A percentile compares a stretch with the other conserved stretches of the same genome.
These are phyloP conservation scores for Fragum fragum DNA, from an alignment of 2,888 invertebrate species.

Conservation along the genomic window DNA sequence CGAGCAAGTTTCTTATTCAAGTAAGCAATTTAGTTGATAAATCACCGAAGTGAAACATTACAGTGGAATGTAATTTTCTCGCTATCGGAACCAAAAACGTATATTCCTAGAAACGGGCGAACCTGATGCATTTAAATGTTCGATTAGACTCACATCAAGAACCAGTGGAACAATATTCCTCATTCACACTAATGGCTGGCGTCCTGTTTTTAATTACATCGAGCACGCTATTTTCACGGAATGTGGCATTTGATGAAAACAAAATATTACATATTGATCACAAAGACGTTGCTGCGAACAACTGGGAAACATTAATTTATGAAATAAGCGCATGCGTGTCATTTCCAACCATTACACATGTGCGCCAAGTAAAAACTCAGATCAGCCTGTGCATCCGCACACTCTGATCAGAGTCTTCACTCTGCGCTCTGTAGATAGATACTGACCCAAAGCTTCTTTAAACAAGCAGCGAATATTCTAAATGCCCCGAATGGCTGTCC, in stretches of 20 bases:
- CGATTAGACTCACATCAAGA: slow-evolving; percentile 16
- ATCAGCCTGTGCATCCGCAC: too few relatives aligned
- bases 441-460: too few relatives aligned
- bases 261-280: slow-evolving; percentile 14
- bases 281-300: neutral
- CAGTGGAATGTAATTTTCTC: neutral
- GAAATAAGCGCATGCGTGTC: too few relatives aligned
- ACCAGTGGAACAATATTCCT: slow-evolving; percentile 9
- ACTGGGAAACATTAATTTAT: neutral
- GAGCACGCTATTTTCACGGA: slow-evolving; percentile 24
- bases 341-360: too few relatives aligned
- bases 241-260: slow-evolving; percentile 16
- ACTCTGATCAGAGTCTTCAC: too few relatives aligned
- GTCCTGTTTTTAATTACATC: slow-evolving; percentile 26
- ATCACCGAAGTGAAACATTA: slow-evolving; percentile 3
- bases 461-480: too few relatives aligned
- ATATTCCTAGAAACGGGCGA: neutral
- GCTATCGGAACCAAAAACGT: neutral
- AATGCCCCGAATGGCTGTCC: too few relatives aligned
- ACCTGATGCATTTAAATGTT: slow-evolving; percentile 27
- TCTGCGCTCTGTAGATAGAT: too few relatives aligned
- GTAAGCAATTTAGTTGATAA: slow-evolving; percentile 6
- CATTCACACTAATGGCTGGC: slow-evolving; percentile 8
- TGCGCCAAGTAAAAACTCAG: too few relatives aligned
- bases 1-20: neutral